Conservation (phyloP, 1,140 invertebrate genomes). For the Anastatus disparis region DNA sequence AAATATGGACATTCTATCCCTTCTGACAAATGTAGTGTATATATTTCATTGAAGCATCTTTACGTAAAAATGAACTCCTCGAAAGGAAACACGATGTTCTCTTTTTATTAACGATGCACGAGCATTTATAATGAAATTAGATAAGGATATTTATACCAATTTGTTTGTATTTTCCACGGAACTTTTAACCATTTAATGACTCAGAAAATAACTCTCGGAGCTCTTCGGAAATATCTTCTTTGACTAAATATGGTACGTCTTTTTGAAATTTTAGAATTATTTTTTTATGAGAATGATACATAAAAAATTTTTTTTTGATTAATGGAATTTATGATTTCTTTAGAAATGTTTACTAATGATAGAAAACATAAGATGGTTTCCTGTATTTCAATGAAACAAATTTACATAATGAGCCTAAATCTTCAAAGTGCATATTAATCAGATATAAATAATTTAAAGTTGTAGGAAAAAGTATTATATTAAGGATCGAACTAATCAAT, state of each 20-base stretch:
- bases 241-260: no score
- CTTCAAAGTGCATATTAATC: no score
- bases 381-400: no score
- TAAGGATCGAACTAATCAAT: no score
- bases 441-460: no score
- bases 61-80: slow-evolving; percentile 6
- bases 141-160: slow-evolving; percentile 13
- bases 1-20: no score
- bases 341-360: neutral
- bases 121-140: slow-evolving; percentile 23
- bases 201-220: neutral
- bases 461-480: no score
- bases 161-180: slow-evolving; percentile 33
- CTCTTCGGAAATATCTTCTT: neutral
- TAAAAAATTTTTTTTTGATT: no score
- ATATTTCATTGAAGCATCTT: neutral
- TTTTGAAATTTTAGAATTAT: no score
- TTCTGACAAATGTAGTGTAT: slow-evolving; percentile 17
- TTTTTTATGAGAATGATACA: no score
- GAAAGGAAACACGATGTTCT: slow-evolving; percentile 1
- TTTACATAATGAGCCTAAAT: no score
- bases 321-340: neutral
- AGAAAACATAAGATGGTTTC: neutral
- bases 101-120: neutral
- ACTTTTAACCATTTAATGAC: neutral